phyloP scores from a whole-genome alignment of 2,888 invertebrate species.

The Micoletzkya japonica region DNA sequence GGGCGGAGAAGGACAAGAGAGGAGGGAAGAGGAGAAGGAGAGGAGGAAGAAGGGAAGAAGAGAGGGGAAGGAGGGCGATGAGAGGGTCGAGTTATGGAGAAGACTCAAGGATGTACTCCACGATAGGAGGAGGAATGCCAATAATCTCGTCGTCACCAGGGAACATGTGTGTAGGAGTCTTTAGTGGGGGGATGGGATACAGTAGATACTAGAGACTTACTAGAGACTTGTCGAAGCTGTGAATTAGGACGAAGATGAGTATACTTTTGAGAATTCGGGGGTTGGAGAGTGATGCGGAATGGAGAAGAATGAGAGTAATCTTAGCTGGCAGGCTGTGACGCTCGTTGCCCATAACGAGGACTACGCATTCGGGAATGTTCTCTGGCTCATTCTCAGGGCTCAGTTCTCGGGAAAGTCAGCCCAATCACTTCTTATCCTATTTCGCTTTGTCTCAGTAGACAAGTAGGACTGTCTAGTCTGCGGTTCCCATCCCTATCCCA shows the following conservation, averaged over 20 bases:
- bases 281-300: no score
- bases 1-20: background rate
- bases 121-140: background rate
- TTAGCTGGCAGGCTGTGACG: background rate
- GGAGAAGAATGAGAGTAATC: background rate
- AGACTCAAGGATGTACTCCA: background rate
- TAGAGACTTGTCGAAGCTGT: no score
- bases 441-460: no score
- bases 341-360: conserved; percentile 28
- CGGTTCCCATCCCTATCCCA: no score
- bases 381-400: conserved; percentile 57
- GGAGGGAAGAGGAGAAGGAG: background rate
- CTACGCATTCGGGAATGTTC: conserved; percentile 46
- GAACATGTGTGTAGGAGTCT: conserved; percentile 9
- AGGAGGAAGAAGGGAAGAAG: background rate
- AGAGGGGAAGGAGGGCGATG: background rate
- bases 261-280: no score
- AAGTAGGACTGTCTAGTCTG: no score
- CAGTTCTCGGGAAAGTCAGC: conserved; percentile 46
- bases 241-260: no score
- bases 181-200: no score
- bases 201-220: no score
- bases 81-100: background rate
- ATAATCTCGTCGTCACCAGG: conserved; percentile 1
- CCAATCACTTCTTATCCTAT: background rate